Base-by-base conservation (phyloP, 2,888 invertebrate genomes). In the Encarsia formosa region DNA sequence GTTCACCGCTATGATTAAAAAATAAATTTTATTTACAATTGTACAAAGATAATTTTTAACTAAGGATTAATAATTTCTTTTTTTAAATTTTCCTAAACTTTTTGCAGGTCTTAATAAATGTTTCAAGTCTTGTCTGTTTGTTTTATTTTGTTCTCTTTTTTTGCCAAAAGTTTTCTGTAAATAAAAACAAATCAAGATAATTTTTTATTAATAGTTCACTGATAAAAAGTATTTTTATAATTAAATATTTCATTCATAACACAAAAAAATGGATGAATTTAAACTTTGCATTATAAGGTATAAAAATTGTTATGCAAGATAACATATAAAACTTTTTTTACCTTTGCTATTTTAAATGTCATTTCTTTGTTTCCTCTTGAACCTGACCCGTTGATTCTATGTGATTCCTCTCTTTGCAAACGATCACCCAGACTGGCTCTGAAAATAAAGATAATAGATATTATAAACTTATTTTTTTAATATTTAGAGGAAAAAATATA, bases 381-480 rank as follows among this genome's bases (percentile, higher is more conserved):
- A 62, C 86, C 76, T 58, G 81, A 65, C 65, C 83, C 65, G 70
- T 77, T 71, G 63, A 80, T 70, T 64, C 74, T 45, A 66, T 77
- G 71, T 29, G 76, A 75, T 38, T 79, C 79, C 64, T 87, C 85
- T 57, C 76, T 79, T 44, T 77, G 71, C 20, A 92, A 73, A 62
- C 92, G 78, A 57, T 91, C 89, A 22, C 86, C 90, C 23, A 93
- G 76, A 62, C 82, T 82, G 31, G 81, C 75, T 68, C 87, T 89
- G 65, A 53, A 52, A 52, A 38, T 37, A 26, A 51, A 52, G 32
- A 52, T n/a, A 34, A 26, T 26, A 8, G 11, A n/a, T n/a, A 26
- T 8, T 26, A 26, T 26, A 26, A 26, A 26, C 15, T 32, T 4
- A 5, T 5, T 34, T 5, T 34, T 15, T 34, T n/a, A 34, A 34